Evolutionary conservation across 1,140 invertebrate species (phyloP).

Genomic region (Rhopalosiphum padi): DNA sequence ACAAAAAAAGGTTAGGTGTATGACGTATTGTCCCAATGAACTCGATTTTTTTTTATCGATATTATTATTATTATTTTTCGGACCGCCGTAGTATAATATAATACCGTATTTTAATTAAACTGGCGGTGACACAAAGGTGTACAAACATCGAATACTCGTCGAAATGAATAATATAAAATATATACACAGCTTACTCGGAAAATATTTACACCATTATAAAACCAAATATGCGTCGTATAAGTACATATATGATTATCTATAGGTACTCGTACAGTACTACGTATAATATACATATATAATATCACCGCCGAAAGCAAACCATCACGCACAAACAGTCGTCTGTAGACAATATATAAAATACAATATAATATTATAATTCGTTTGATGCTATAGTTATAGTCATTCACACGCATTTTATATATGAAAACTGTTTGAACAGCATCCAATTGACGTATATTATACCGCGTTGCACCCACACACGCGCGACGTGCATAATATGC

Average conservation of each 20-base stretch:
- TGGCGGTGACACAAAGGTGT: background rate
- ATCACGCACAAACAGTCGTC: background rate
- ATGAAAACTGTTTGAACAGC: slow-evolving; percentile 4
- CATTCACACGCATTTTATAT: background rate
- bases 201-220: background rate
- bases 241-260: background rate
- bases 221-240: background rate
- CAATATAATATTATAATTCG: slow-evolving; percentile 6
- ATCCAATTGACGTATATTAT: background rate
- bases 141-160: background rate
- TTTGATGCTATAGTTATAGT: background rate
- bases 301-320: background rate
- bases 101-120: background rate
- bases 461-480: background rate
- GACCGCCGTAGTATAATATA: background rate
- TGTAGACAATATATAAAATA: background rate
- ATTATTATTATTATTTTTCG: background rate
- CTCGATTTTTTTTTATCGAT: background rate
- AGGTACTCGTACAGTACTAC: background rate
- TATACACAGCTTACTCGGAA: background rate
- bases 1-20: too few species aligned
- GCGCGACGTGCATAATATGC: background rate
- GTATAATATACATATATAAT: background rate
- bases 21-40: background rate
- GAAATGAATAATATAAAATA: background rate